Evolutionary conservation across 2,113 vertebrate species (phyloP).

Genomic region (Tupaia chinensis): DNA sequence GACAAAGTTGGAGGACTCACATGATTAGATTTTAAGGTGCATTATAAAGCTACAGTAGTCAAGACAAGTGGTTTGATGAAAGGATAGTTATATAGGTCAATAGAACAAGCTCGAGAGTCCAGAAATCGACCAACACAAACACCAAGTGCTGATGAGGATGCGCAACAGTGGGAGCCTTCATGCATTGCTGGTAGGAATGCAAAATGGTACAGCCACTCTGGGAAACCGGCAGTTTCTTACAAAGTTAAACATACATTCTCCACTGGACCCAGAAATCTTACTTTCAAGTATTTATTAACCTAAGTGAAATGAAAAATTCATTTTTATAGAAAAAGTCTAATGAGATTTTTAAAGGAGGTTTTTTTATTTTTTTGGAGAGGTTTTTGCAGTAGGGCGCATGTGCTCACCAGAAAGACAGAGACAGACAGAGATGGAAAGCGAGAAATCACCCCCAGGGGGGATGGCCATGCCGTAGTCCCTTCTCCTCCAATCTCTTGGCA

Average conservation of each 20-base stretch:
- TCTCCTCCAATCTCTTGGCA: too few relatives aligned
- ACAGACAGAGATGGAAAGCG: too few relatives aligned
- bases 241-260: not conserved
- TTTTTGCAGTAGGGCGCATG: too few relatives aligned
- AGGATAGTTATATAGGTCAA: not conserved
- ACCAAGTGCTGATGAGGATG: not conserved
- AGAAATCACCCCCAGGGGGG: too few relatives aligned
- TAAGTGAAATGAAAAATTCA: not conserved
- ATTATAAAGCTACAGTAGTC: not conserved
- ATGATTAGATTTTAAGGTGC: not conserved
- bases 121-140: conserved; percentile 1
- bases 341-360: not conserved
- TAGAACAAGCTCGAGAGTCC: not conserved
- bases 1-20: conserved; percentile 8
- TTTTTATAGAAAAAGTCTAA: not conserved
- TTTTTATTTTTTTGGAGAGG: not conserved
- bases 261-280: not conserved
- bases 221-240: not conserved
- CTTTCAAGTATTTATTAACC: not conserved
- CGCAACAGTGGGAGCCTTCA: not conserved
- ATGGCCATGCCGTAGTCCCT: too few relatives aligned
- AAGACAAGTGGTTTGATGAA: not conserved
- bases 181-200: not conserved
- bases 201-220: not conserved
- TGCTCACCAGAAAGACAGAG: too few relatives aligned